Percentiles rank a stretch among this genome's conserved stretches.
phyloP scores from a whole-genome alignment of 2,797 vertebrate species.

The Platalea minor region DNA sequence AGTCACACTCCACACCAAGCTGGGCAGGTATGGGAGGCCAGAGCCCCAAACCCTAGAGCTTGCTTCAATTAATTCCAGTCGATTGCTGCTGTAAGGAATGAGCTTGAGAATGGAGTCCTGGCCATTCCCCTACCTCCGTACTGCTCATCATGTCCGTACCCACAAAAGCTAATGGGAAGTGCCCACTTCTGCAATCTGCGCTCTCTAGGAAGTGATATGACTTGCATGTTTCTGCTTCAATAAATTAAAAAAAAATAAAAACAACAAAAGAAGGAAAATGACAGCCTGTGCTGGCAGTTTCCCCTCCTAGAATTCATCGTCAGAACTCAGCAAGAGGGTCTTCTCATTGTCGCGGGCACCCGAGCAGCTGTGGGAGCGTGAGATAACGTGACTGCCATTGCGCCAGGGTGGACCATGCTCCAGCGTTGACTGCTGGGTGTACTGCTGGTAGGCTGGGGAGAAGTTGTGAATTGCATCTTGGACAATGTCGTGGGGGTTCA shows the following conservation, averaged over 20 bases:
- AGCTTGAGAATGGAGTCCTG: not conserved
- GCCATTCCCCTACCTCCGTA: not conserved
- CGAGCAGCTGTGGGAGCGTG: slow-evolving; percentile 76
- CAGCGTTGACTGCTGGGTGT: slow-evolving; percentile 95
- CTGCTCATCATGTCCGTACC: not conserved
- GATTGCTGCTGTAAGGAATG: not conserved
- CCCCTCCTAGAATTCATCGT: slow-evolving; percentile 88
- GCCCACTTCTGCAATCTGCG: slow-evolving; percentile 30
- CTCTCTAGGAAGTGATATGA: slow-evolving; percentile 66
- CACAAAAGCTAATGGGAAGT: slow-evolving; percentile 33
- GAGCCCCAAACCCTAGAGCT: not conserved
- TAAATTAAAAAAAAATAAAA: slow-evolving; percentile 61
- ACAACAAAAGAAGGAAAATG: not conserved
- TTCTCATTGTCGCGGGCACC: slow-evolving; percentile 89
- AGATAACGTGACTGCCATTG: slow-evolving; percentile 73
- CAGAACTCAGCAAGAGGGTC: slow-evolving; percentile 94
- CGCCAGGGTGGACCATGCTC: slow-evolving; percentile 82
- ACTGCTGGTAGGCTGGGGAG: slow-evolving; percentile 98
- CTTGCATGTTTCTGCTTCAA: slow-evolving; percentile 67
- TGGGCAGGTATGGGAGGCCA: not conserved
- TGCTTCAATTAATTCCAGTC: not conserved
- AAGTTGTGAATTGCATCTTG: slow-evolving; percentile 99
- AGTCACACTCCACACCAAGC: not conserved
- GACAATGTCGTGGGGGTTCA: slow-evolving; percentile 97
- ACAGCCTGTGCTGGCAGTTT: not conserved